Base-by-base conservation (phyloP, 2,113 vertebrate genomes). In the Pterocles orientalis region DNA sequence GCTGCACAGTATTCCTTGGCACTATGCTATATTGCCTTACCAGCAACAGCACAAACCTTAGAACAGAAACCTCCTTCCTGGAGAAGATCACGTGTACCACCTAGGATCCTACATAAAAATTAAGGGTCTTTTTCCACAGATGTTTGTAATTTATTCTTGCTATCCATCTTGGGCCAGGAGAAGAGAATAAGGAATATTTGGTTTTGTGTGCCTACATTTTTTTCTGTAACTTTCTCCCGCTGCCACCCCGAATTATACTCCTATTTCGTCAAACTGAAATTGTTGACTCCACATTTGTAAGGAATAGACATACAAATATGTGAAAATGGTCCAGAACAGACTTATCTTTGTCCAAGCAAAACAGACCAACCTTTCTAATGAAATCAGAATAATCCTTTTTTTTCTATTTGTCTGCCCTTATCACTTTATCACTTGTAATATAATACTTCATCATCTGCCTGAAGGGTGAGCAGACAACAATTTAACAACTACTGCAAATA, bases 301-400 rank as follows among this genome's bases (percentile, higher is more conserved):
- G 41, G 34, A 78, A 66, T 8, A 72, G 45, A 56, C 31, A 62
- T 21, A 72, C 7, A 72, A 50, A 54, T 8, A 51, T n/a, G 26
- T n/a, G 43, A 86, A 91, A 89, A 86, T 65, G 4, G 23, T 60
- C 28, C 48, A 77, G 21, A 16, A 66, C 51, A 76, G 47, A n/a
- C 18, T 76, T 64, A 26, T 24, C 20, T 70, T 66, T 82, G n/a
- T 62, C 16, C 34, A 73, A 75, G 41, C 12, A 71, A 88, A 70
- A 82, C 26, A 64, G 57, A 92, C 2, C 7, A 71, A 72, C 9
- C 14, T 1, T 56, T 88, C 25, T 17, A 50, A 60, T 41, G 43
- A 92, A 94, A 91, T 86, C 48, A 66, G 48, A 62, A 83, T 88
- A 86, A 86, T n/a, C n/a, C n/a, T n/a, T 12, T 31, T 92, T 88